Evolutionary conservation across 2,113 vertebrate genomes (phyloP).

Genomic region (Burhinus oedicnemus): DNA sequence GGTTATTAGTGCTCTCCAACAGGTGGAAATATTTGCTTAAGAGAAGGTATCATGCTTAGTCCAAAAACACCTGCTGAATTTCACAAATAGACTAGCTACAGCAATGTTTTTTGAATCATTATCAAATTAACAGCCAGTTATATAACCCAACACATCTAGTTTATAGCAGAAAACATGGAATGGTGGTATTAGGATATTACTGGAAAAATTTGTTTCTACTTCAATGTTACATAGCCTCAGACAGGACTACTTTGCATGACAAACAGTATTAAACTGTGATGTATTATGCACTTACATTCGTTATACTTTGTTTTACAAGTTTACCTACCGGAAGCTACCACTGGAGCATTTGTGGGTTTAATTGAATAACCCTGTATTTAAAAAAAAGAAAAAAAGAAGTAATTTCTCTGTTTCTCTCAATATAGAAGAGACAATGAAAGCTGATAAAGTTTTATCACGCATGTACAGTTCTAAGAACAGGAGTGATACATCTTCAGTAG

Average conservation of each 20-base stretch:
- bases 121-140: neutral
- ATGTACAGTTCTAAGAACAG: neutral
- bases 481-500: neutral
- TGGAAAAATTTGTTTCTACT: neutral
- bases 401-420: neutral
- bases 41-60: neutral
- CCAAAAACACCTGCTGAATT: neutral
- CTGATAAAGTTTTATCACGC: neutral
- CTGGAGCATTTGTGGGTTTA: constrained; percentile 28
- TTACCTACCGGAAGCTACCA: constrained; percentile 64
- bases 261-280: neutral
- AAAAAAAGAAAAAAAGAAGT: neutral
- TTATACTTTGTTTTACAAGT: neutral
- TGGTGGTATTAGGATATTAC: neutral
- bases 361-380: constrained; percentile 57
- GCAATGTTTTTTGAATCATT: neutral
- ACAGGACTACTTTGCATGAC: neutral
- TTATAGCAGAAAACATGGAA: neutral
- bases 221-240: neutral
- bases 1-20: neutral
- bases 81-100: neutral
- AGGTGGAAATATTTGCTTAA: neutral
- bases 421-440: neutral
- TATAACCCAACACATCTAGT: neutral
- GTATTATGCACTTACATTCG: neutral